Evolutionary conservation across 2,888 invertebrate species (phyloP), one percentile per base, ranked within the genome.

Genomic region (Plebejus melissa): DNA sequence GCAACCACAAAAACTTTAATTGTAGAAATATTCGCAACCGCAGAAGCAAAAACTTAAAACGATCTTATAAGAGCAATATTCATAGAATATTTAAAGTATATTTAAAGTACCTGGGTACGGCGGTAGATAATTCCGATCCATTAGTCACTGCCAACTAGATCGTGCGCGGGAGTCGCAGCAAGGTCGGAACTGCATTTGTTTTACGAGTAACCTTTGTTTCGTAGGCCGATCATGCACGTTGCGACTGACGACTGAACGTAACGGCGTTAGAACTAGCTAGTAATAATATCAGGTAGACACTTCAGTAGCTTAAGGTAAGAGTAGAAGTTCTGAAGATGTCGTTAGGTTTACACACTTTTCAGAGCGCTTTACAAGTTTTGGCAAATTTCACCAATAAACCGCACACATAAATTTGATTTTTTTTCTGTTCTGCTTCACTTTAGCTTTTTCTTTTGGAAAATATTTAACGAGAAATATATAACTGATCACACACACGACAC

Each of bases 111-210:
- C 87, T 88, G 88, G 87, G 80, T 85, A 86, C 76, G 86, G 85
- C 81, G 86, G 88, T 79, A 85, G 82, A 82, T 82, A 84, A 85
- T 83, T 83, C 83, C 84, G 87, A 89, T 91, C 88, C 88, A 90
- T 91, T 86, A 87, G 80, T 78, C 86, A 87, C 84, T 87, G 90
- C 87, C 88, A 86, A 85, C 82, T 82, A 79, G 84, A 85, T 86
- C 85, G 84, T 87, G 87, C 87, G 89, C 89, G 83, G 87, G 86
- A 87, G 89, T 85, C 86, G 84, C 85, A 83, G 84, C 90, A 91
- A 92, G 90, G 91, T 90, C 88, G 85, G 77, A 83, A 85, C 84
- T 90, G 88, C 89, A 90, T 82, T 82, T 83, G 82, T 82, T 82
- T 81, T 82, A 82, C 81, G 78, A 82, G 81, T 81, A 82, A 81